These are phyloP conservation scores for Papilio polyxenes DNA, from an alignment of 1,140 invertebrate species.

Conservation along the genomic window DNA sequence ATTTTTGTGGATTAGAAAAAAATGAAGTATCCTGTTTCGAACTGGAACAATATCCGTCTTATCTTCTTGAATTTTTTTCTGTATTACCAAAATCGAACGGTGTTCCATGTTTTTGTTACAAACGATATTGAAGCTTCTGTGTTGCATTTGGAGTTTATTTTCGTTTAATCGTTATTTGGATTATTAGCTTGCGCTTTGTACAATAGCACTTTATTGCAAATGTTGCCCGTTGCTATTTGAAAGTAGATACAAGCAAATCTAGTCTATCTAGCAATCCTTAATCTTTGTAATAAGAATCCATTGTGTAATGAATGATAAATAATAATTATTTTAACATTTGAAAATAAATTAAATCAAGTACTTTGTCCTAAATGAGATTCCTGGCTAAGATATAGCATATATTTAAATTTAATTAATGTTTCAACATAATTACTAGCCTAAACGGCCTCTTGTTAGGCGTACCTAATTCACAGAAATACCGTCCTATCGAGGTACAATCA, in stretches of 20 bases:
- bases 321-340: too few species aligned
- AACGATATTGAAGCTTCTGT: not conserved
- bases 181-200: not conserved
- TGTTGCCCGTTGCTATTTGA: not conserved
- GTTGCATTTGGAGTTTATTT: not conserved
- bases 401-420: too few species aligned
- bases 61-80: not conserved
- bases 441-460: too few species aligned
- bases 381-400: too few species aligned
- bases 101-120: not conserved
- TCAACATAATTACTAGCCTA: too few species aligned
- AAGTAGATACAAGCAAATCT: not conserved
- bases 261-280: too few species aligned
- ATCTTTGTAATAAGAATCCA: not conserved
- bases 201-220: constrained; percentile 11
- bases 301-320: too few species aligned
- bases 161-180: not conserved
- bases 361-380: too few species aligned
- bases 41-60: not conserved
- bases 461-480: too few species aligned
- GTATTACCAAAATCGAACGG: not conserved
- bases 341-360: too few species aligned
- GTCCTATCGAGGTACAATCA: too few species aligned
- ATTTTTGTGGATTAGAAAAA: not conserved
- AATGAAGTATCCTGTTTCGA: not conserved